These are phyloP conservation scores for Drosophila anomalata DNA, from an alignment of 2,888 invertebrate genomes.

Conservation along the genomic window DNA sequence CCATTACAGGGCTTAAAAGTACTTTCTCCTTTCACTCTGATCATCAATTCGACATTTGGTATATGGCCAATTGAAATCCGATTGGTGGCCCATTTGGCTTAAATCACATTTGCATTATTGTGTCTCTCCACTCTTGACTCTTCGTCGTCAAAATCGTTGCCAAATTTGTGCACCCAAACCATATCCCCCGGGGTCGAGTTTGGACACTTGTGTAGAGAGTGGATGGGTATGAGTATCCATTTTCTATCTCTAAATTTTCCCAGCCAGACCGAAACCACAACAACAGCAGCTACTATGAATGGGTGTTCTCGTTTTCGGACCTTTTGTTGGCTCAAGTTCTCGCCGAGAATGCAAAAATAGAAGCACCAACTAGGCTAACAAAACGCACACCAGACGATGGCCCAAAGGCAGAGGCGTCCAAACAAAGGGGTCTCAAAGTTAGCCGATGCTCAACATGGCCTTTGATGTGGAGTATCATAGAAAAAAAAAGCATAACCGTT, in stretches of 20 bases:
- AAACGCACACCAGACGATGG: constrained; percentile 23
- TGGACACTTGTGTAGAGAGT: background rate
- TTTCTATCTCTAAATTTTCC: constrained; percentile 4
- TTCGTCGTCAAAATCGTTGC: constrained; percentile 20
- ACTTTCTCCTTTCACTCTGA: background rate
- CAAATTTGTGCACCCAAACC: constrained; percentile 35
- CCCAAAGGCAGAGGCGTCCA: background rate
- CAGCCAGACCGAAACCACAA: constrained; percentile 17
- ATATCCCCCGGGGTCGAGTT: background rate
- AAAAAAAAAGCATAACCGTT: background rate
- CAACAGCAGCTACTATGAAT: constrained; percentile 13
- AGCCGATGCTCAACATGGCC: background rate
- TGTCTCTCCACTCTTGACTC: constrained; percentile 6
- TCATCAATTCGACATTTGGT: constrained; percentile 39
- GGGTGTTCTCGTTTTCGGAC: constrained; percentile 33
- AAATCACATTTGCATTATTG: constrained; percentile 46
- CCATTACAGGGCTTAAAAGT: background rate
- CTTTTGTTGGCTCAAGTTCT: constrained; percentile 35
- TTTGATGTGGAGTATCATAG: constrained; percentile 40
- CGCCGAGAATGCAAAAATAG: constrained; percentile 31
- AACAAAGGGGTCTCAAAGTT: background rate
- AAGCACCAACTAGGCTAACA: constrained; percentile 31
- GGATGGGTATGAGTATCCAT: constrained; percentile 19
- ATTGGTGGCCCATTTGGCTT: constrained; percentile 68
- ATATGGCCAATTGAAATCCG: constrained; percentile 34